Conservation (phyloP, 2,113 vertebrate genomes). For the Ibidorhyncha struthersii region DNA sequence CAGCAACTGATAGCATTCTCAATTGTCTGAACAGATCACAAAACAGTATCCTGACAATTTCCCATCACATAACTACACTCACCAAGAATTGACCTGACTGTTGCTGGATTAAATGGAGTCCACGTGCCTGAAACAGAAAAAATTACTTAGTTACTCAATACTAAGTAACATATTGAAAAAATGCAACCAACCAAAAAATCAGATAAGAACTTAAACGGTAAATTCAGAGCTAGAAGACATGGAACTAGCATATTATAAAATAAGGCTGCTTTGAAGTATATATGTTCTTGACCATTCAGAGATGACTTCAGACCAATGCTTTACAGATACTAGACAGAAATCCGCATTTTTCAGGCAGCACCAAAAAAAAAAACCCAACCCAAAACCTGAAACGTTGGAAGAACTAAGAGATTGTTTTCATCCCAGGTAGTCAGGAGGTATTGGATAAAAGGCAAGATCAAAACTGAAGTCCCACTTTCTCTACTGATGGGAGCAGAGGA, state of each 20-base stretch:
- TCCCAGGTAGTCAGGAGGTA: background rate
- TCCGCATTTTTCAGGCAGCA: background rate
- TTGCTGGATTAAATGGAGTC: constrained; percentile 97
- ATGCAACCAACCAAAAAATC: background rate
- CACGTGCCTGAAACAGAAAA: constrained; percentile 88
- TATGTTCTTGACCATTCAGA: background rate
- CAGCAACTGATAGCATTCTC: background rate
- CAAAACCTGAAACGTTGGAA: background rate
- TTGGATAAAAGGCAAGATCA: background rate
- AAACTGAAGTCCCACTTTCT: background rate
- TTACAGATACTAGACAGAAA: background rate
- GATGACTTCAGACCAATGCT: background rate
- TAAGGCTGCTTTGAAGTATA: background rate
- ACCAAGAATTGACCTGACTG: constrained; percentile 95
- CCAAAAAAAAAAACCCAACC: background rate
- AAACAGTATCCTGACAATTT: background rate
- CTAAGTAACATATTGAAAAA: background rate
- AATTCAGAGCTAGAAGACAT: background rate
- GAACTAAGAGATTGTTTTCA: background rate
- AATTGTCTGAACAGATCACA: background rate
- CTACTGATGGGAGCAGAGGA: background rate
- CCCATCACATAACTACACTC: constrained; percentile 62
- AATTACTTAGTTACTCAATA: background rate
- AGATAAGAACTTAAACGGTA: background rate
- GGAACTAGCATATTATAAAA: background rate